phyloP scores from a whole-genome alignment of 2,797 vertebrate species.

The Allobates femoralis region DNA sequence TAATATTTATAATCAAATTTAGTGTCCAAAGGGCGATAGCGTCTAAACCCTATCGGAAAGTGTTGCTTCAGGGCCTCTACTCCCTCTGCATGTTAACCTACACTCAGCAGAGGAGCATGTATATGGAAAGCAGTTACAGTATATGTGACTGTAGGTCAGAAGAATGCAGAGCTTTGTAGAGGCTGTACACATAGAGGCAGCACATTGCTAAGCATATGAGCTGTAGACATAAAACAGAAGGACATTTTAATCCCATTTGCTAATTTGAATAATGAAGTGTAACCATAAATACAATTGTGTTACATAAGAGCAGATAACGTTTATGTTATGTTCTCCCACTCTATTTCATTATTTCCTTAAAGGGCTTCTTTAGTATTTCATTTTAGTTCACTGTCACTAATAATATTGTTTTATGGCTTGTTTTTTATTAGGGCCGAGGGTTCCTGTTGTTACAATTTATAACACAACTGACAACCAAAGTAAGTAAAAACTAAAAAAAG shows the following conservation, averaged over 20 bases:
- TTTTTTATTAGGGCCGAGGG: slow-evolving; percentile 74
- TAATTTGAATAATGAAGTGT: neutral
- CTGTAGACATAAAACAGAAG: neutral
- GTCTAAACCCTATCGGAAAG: too few species aligned
- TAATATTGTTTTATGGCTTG: slow-evolving; percentile 17
- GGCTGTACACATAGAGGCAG: neutral
- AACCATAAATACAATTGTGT: neutral
- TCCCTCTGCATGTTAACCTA: neutral
- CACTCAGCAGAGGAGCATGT: neutral
- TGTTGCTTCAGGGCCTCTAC: neutral
- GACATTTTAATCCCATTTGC: neutral
- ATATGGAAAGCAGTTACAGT: neutral
- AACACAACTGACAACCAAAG: slow-evolving; percentile 73
- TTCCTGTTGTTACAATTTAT: slow-evolving; percentile 79
- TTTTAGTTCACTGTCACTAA: neutral
- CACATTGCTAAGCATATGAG: neutral
- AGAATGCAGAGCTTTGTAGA: neutral
- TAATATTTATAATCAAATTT: too few species aligned
- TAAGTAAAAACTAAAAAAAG: slow-evolving; percentile 67
- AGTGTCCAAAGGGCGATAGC: too few species aligned
- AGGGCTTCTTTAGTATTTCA: neutral
- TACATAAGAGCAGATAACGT: too few species aligned
- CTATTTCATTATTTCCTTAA: neutral
- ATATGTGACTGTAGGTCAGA: neutral
- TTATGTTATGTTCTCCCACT: neutral